These are phyloP conservation scores for Agriotes lineatus DNA, from an alignment of 2,888 invertebrate genomes.

Conservation along the genomic window DNA sequence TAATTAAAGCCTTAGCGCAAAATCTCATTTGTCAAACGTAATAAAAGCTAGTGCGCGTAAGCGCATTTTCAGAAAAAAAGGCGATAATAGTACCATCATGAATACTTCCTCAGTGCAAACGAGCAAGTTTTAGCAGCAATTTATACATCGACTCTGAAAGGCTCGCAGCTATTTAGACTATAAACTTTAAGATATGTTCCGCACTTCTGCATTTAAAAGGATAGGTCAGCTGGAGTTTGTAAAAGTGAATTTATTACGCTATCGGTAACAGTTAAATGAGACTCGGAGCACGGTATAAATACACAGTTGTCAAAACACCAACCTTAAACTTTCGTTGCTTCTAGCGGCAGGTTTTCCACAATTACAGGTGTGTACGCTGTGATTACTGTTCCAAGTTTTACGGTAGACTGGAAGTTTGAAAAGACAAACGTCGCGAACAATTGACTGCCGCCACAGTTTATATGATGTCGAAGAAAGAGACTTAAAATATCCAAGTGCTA, in stretches of 20 bases:
- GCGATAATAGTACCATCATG: too few species aligned
- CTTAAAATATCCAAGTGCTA: too few species aligned
- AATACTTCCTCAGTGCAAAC: too few species aligned
- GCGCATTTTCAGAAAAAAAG: too few species aligned
- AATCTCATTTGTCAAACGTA: too few species aligned
- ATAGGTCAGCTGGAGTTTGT: not conserved
- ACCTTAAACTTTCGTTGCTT: conserved; percentile 6
- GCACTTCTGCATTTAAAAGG: conserved; percentile 3
- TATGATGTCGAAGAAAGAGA: too few species aligned
- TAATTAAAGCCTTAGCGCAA: too few species aligned
- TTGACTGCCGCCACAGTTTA: too few species aligned
- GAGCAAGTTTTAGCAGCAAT: not conserved
- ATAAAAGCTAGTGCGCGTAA: too few species aligned
- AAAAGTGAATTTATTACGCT: conserved; percentile 8
- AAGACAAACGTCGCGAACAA: not conserved
- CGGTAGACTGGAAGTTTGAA: not conserved
- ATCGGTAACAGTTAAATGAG: conserved; percentile 2
- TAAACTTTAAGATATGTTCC: not conserved
- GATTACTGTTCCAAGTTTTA: conserved; percentile 4
- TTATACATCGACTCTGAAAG: not conserved
- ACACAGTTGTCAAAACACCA: conserved; percentile 5
- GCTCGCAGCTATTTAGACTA: not conserved
- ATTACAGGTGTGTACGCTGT: conserved; percentile 14
- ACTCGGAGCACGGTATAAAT: not conserved
- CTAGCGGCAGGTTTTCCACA: conserved; percentile 7